Base-by-base conservation (phyloP, 2,113 vertebrate species). In the human region DNA sequence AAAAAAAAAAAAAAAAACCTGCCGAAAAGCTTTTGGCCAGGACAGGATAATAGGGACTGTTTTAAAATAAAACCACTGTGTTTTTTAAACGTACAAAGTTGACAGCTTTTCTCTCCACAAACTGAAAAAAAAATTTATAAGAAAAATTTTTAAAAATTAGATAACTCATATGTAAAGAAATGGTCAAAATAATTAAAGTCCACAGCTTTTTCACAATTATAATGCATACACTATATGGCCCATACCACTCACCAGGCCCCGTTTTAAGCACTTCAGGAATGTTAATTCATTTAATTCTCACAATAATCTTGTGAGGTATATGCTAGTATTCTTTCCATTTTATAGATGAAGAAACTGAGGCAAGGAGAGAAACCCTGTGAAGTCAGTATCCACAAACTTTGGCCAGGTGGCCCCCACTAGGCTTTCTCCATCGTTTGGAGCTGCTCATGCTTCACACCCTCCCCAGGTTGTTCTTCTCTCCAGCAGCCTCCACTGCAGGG, bases 41-140 rank as follows among this genome's bases (percentile, higher is more conserved):
- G 81, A 72, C 83, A 32, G 35, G 57, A 87, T 88, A 87, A 95
- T 9, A 83, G 57, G 23, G 14, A 27, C n/a, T 57, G 40, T 68
- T 92, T 92, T 96, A 50, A 96, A 96, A 93, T 92, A 83, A 90
- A 92, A 93, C 32, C 32, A 90, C 79, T 95, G 81, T 38, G 68
- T n/a, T 73, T 48, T 70, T 89, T 82, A 90, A 83, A 96, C 13
- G 9, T 16, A 79, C 23, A 55, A 61, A 43, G 35, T 12, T 78
- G 79, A 81, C 43, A 32, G 13, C 5, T 52, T 94, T 87, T 84
- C 52, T 93, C 86, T 70, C 40, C 4, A 3, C 38, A 64, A 96
- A 90, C 32, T 89, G 40, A 23, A 89, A 93, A 59, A 68, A 96
- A 82, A 50, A 17, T n/a, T 64, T 83, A 68, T 35, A 80, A 87